phyloP scores from a whole-genome alignment of 2,888 invertebrate species.

The Oligia latruncula region DNA sequence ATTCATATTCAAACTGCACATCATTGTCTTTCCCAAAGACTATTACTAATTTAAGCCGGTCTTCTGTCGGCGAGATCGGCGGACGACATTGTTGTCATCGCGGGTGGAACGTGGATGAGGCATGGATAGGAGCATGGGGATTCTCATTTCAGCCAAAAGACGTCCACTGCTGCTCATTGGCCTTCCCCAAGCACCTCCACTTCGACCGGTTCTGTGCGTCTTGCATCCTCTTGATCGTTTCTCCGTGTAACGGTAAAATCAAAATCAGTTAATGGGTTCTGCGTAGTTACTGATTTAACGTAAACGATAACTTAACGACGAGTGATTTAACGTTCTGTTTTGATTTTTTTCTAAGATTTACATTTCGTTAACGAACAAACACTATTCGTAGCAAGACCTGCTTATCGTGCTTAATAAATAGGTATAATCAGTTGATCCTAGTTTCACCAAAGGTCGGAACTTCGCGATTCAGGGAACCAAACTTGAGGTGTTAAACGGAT shows the following conservation, averaged over 20 bases:
- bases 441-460: slow-evolving; percentile 64
- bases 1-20: not conserved
- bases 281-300: too few species aligned
- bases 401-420: slow-evolving; percentile 76
- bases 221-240: not conserved
- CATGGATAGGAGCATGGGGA: not conserved
- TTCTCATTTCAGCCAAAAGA: too few species aligned
- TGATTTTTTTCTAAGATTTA: slow-evolving; percentile 11
- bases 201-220: too few species aligned
- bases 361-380: slow-evolving; percentile 55
- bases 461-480: slow-evolving; percentile 70
- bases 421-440: slow-evolving; percentile 76
- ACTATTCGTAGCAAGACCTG: slow-evolving; percentile 54
- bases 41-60: not conserved
- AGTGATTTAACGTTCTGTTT: too few species aligned
- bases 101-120: not conserved
- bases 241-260: not conserved
- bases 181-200: too few species aligned
- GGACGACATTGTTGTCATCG: not conserved
- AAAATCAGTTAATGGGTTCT: not conserved
- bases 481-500: slow-evolving; percentile 81
- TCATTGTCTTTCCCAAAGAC: not conserved
- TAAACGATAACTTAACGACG: too few species aligned
- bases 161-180: too few species aligned
- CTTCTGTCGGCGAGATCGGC: not conserved